Evolutionary conservation across 2,797 vertebrate species (phyloP), one percentile per base, ranked within the genome.

Genomic region (Margarornis squamiger): DNA sequence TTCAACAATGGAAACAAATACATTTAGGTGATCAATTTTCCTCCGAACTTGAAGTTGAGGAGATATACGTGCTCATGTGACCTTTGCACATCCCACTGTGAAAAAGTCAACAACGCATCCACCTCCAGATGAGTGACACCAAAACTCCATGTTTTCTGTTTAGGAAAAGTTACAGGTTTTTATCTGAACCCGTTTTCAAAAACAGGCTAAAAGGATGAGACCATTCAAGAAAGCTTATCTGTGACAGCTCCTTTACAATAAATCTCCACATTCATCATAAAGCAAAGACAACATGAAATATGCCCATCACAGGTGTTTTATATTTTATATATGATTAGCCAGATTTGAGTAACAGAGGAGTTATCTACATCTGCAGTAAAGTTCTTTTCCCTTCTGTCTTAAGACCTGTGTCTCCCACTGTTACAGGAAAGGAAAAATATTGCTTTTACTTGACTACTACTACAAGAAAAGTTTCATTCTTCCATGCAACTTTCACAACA

Each of bases 401-500:
- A 72, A 86, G 29, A 19, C 16, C 51, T 4, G 12, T 7, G 12
- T 36, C 59, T 93, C 30, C 24, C 21, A 48, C 34, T 11, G 51
- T 15, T 55, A 65, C 14, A 74, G 12, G 32, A 71, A 66, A 86
- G 22, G 41, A 57, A 52, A 77, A 84, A 67, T 4, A 0, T 9
- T 43, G 65, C 76, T 86, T 86, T 88, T 68, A 46, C 59, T 57
- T n/a, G 22, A 70, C 59, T n/a, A 8, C 51, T 66, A 38, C 46
- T 12, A 48, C 2, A 1, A 91, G 30, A 70, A 88, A 70, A 81
- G 73, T 78, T 72, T 88, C 55, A 9, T 90, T 74, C 73, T 86
- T 95, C 76, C 71, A 57, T 10, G 36, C 38, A 76, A 84, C 80
- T 90, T 90, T 88, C 91, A 90, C 70, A 88, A 83, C 29, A 70